A percentile compares a stretch with the other conserved stretches of the same genome.
Evolutionary conservation across 2,797 vertebrate genomes (phyloP).

Genomic region (Cirrhinus molitorella): DNA sequence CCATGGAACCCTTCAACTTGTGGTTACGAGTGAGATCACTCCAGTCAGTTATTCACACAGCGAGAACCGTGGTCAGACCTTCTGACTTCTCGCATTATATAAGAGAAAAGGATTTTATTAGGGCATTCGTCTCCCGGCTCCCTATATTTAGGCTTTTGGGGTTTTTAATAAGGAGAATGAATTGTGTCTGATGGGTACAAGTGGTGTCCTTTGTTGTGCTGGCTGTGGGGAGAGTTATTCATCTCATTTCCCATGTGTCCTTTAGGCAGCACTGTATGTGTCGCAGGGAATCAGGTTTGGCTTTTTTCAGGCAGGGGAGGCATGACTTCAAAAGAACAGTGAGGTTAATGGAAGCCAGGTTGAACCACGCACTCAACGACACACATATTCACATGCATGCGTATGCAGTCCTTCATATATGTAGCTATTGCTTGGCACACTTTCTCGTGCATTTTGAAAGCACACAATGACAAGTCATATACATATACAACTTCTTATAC

Average conservation of each 20-base stretch:
- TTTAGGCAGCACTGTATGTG: constrained; percentile 48
- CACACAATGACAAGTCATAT: neutral
- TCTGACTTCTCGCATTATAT: constrained; percentile 27
- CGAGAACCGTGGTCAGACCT: constrained; percentile 34
- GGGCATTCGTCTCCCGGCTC: constrained; percentile 23
- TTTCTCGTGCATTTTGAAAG: constrained; percentile 18
- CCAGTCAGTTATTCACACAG: constrained; percentile 30
- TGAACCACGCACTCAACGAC: constrained; percentile 31
- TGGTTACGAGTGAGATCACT: constrained; percentile 28
- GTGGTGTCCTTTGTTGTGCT: constrained; percentile 43
- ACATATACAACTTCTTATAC: constrained; percentile 4
- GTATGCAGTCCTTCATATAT: neutral
- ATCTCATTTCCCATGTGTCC: constrained; percentile 60
- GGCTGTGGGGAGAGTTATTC: constrained; percentile 60
- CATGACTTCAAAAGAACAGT: constrained; percentile 63
- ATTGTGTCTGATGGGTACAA: constrained; percentile 34
- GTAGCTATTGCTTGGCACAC: constrained; percentile 7
- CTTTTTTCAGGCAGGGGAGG: constrained; percentile 64
- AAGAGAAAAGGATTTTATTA: constrained; percentile 41
- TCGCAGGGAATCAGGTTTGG: constrained; percentile 66
- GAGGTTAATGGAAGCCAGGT: constrained; percentile 67
- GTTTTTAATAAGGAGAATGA: constrained; percentile 45
- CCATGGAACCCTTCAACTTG: constrained; percentile 30
- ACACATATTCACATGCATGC: constrained; percentile 18
- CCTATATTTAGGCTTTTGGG: constrained; percentile 30